These are phyloP conservation scores for Astropecten irregularis DNA, from an alignment of 53 echinoderm and acorn worm species.

Conservation along the genomic window DNA sequence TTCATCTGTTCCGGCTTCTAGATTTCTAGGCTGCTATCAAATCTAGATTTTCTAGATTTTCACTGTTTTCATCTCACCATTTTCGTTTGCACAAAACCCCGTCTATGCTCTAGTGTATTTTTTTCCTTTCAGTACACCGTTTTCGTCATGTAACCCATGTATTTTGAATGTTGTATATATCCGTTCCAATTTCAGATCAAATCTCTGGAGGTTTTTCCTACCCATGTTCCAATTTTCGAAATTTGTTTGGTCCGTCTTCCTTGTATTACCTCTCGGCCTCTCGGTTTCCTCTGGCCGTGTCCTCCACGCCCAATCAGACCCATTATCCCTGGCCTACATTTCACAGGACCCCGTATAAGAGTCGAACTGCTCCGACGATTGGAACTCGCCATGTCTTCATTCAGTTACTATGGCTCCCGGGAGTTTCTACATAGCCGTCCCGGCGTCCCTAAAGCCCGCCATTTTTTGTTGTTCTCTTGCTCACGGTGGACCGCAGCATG, in stretches of 20 bases:
- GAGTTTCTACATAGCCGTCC: constrained; percentile 6
- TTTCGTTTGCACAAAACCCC: too few relatives aligned
- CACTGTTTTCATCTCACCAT: too few relatives aligned
- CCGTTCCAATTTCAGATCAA: constrained; percentile 7
- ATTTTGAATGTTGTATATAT: too few relatives aligned
- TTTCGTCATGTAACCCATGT: too few relatives aligned
- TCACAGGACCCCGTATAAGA: too few relatives aligned
- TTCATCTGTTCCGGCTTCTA: too few relatives aligned
- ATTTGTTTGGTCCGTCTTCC: constrained; percentile 13
- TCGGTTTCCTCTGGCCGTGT: constrained; percentile 5
- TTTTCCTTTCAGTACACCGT: too few relatives aligned
- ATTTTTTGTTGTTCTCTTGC: constrained; percentile 50
- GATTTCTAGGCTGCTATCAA: too few relatives aligned
- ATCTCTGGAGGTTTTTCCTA: constrained; percentile 3
- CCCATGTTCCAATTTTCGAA: constrained; percentile 45
- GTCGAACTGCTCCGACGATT: too few relatives aligned
- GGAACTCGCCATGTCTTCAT: background rate
- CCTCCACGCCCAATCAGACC: constrained; percentile 25
- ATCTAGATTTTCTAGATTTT: too few relatives aligned
- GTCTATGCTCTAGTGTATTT: too few relatives aligned
- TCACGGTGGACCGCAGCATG: constrained; percentile 3
- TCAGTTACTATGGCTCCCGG: background rate
- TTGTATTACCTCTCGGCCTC: constrained; percentile 10
- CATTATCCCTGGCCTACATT: constrained; percentile 51
- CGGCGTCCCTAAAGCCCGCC: constrained; percentile 15